phyloP scores from a whole-genome alignment of 2,113 vertebrate species.

The Stegostoma tigrinum region DNA sequence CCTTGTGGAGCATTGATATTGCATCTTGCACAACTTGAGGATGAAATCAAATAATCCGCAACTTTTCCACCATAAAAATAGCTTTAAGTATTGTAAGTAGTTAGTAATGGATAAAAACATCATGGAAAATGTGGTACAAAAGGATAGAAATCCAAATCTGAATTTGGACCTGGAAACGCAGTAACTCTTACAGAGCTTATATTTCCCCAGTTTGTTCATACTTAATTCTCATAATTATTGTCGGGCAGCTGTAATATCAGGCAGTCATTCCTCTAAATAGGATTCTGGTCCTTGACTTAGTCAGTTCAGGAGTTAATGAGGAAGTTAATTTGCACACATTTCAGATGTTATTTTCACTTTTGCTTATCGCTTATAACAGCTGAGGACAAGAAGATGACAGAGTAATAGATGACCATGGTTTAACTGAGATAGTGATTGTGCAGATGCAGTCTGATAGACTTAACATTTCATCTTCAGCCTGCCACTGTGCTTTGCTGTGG shows the following conservation, averaged over 20 bases:
- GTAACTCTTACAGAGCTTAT: neutral
- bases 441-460: conserved; percentile 47
- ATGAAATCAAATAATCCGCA: neutral
- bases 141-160: neutral
- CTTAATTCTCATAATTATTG: neutral
- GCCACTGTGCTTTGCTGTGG: conserved; percentile 41
- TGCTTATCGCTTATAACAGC: conserved; percentile 44
- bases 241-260: neutral
- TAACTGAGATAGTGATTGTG: conserved; percentile 53
- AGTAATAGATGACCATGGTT: conserved; percentile 53
- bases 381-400: conserved; percentile 55
- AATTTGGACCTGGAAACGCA: neutral
- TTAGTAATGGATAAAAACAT: neutral
- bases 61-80: neutral
- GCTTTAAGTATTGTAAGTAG: neutral
- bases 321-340: neutral
- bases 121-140: neutral
- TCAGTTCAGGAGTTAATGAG: neutral
- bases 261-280: neutral
- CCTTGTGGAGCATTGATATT: too few relatives aligned
- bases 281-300: neutral
- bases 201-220: neutral
- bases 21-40: neutral
- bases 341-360: conserved; percentile 41
- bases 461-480: conserved; percentile 45